These are phyloP conservation scores for Cartodere bifasciata DNA, from an alignment of 2,888 invertebrate genomes.

Conservation along the genomic window DNA sequence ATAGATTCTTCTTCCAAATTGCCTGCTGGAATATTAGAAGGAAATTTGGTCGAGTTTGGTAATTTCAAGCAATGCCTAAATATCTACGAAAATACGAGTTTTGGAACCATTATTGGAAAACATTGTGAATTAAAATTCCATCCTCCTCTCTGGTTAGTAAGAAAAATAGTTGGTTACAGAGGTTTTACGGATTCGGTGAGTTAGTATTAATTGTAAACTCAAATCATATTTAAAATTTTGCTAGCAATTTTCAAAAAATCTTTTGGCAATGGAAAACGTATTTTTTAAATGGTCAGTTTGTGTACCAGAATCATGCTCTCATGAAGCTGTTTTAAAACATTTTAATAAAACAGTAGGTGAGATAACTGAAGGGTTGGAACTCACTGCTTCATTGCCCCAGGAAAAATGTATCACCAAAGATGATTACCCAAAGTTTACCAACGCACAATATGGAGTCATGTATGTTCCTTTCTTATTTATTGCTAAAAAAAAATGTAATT, in stretches of 20 bases:
- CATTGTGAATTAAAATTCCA: conserved; percentile 6
- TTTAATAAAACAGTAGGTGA: conserved; percentile 23
- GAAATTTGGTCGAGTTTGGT: conserved; percentile 35
- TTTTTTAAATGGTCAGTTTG: conserved; percentile 31
- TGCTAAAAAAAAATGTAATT: too few relatives aligned
- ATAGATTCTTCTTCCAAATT: conserved; percentile 38
- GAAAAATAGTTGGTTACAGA: conserved; percentile 1
- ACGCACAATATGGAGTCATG: conserved; percentile 15
- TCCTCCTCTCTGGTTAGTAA: background rate
- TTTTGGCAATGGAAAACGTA: conserved; percentile 18
- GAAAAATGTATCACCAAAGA: conserved; percentile 22
- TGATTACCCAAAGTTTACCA: conserved; percentile 18
- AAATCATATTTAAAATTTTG: too few relatives aligned
- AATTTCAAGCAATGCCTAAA: conserved; percentile 35
- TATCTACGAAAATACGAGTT: conserved; percentile 15
- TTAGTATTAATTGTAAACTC: too few relatives aligned
- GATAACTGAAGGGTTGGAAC: conserved; percentile 24
- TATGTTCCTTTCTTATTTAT: conserved; percentile 13
- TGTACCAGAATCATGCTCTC: conserved; percentile 33
- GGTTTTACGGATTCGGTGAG: background rate
- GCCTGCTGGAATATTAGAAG: conserved; percentile 34
- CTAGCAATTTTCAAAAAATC: background rate
- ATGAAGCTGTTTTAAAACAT: conserved; percentile 25
- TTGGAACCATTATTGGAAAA: conserved; percentile 20
- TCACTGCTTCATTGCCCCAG: conserved; percentile 21